Evolutionary conservation across 2,797 vertebrate species (phyloP).

Genomic region (Silurus lanzhouensis): DNA sequence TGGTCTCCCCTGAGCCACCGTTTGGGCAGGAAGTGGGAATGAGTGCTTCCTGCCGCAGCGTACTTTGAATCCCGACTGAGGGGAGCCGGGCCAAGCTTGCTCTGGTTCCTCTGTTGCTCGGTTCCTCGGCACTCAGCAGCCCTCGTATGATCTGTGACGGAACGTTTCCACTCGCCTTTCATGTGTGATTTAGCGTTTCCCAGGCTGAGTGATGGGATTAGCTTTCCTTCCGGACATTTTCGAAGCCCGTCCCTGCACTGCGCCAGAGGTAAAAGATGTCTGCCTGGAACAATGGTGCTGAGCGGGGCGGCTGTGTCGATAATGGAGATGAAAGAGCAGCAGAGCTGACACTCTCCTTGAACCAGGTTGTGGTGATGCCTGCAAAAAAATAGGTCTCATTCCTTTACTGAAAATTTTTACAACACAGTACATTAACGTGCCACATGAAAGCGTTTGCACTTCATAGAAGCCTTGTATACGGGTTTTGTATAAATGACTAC

Average conservation of each 20-base stretch:
- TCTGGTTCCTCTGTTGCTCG: conserved; percentile 51
- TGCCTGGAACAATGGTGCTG: conserved; percentile 50
- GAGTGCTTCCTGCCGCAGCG: conserved; percentile 71
- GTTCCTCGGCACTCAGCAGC: conserved; percentile 71
- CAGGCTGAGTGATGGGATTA: conserved; percentile 53
- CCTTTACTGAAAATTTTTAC: conserved; percentile 6
- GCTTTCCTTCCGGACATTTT: conserved; percentile 55
- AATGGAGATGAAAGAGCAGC: conserved; percentile 45
- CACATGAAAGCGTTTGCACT: conserved; percentile 14
- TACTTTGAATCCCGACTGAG: conserved; percentile 69
- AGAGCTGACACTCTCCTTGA: conserved; percentile 44
- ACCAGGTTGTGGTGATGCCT: conserved; percentile 41
- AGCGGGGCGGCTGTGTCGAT: conserved; percentile 33
- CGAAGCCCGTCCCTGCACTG: conserved; percentile 41
- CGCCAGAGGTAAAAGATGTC: conserved; percentile 49
- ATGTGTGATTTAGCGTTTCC: conserved; percentile 76
- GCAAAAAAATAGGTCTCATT: conserved; percentile 32
- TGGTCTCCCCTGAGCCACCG: conserved; percentile 57
- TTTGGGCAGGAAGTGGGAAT: conserved; percentile 72
- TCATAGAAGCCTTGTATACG: background rate
- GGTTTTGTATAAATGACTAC: conserved; percentile 18
- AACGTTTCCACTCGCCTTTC: conserved; percentile 68
- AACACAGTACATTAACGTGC: conserved; percentile 9
- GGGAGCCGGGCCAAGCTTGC: conserved; percentile 59
- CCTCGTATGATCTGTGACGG: conserved; percentile 75